Base-by-base conservation (phyloP, 1,140 invertebrate species). In the Bombus balteatus region DNA sequence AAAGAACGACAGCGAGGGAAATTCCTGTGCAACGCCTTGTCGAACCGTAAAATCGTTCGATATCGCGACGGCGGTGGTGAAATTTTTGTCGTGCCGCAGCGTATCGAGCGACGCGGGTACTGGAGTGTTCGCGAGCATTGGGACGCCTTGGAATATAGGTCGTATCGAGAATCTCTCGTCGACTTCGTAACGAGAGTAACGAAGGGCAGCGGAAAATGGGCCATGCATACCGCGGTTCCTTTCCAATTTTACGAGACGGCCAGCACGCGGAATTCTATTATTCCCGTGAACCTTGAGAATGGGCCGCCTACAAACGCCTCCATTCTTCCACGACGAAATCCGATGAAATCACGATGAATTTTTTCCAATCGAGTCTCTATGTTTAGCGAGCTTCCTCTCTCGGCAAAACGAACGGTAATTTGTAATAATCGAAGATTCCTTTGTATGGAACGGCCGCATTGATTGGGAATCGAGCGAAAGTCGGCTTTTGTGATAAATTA, bases 151-250 rank as follows among this genome's bases (percentile, higher is more conserved):
- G 43, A 79, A 84, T 84, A 84, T 84, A 84, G 75, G 75, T 78
- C 75, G 75, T 78, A 78, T 78, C 82, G 75, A 59, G 65, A 66
- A 71, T 71, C 77, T 43, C 68, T 47, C 59, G 77, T 85, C 83
- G 77, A 65, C 57, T 72, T 80, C 53, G 68, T 81, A 81, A 81
- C 77, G 39, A 65, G 83, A 37, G 70, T 73, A 65, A 73, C 68
- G 77, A 81, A 85, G 83, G 83, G 68, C 77, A 57, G 47, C n/a
- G 57, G 83, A 72, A 73, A 80, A 85, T 65, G 57, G 77, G 68
- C 66, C 70, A 53, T 41, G 76, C 76, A 73, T 65, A 47, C 70
- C 39, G 22, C 28, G 39, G 53, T 57, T 65, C 59, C 57, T 41
- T 81, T 81, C 70, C 32, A 65, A 80, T 73, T 80, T 85, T 73